Evolutionary conservation across 2,888 invertebrate species (phyloP).

Genomic region (Cosmia pyralina): DNA sequence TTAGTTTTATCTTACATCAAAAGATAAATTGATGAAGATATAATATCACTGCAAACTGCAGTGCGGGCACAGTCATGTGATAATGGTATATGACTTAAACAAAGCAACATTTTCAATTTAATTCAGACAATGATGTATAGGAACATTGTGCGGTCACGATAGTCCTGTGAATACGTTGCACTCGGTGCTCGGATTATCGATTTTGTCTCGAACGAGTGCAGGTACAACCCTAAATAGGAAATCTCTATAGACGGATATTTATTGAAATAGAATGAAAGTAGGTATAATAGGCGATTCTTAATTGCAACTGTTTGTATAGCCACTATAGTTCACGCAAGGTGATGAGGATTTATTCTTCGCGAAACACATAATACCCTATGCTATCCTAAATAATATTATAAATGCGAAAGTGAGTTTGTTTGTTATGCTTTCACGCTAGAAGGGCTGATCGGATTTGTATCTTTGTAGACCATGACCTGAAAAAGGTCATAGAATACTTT

Average conservation of each 20-base stretch:
- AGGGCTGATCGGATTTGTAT: too few species aligned
- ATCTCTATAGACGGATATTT: background rate
- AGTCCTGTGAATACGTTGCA: constrained; percentile 48
- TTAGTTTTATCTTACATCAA: constrained; percentile 1
- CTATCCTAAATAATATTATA: too few species aligned
- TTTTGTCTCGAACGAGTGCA: constrained; percentile 57
- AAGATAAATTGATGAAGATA: constrained; percentile 2
- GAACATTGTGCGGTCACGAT: constrained; percentile 39
- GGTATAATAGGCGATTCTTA: background rate
- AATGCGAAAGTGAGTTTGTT: too few species aligned
- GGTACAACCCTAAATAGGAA: constrained; percentile 28
- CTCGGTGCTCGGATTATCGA: constrained; percentile 47
- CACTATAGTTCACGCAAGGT: too few species aligned
- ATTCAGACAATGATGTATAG: constrained; percentile 31
- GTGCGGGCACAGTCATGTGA: constrained; percentile 10
- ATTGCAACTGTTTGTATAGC: background rate
- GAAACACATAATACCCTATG: background rate
- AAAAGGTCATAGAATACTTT: too few species aligned
- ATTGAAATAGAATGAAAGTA: constrained; percentile 7
- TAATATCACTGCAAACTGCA: background rate
- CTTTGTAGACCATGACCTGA: too few species aligned
- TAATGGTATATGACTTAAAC: constrained; percentile 16
- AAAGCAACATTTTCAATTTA: constrained; percentile 30
- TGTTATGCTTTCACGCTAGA: too few species aligned
- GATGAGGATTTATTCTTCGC: background rate